Conservation (phyloP, 2,113 vertebrate genomes). For the Cricetomys ansorgei region DNA sequence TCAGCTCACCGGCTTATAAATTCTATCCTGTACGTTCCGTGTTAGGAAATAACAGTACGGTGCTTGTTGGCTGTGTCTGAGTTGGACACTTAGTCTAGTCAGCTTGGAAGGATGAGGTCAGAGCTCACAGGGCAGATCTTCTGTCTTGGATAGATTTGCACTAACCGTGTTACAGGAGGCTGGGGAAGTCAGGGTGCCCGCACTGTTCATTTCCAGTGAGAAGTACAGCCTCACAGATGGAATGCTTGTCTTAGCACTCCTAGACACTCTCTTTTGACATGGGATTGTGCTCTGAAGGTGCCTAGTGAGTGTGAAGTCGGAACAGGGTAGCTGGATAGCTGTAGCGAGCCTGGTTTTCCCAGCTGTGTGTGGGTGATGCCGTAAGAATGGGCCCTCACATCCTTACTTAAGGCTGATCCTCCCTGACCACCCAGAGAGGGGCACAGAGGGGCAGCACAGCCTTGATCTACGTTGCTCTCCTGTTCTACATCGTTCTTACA, state of each 20-base stretch:
- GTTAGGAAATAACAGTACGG: neutral
- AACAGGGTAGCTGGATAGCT: neutral
- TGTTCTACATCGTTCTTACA: neutral
- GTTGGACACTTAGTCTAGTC: neutral
- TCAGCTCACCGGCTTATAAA: constrained; percentile 12
- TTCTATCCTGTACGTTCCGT: neutral
- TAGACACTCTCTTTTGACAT: neutral
- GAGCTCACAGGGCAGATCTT: neutral
- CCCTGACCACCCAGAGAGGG: too few species aligned
- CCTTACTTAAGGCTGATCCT: neutral
- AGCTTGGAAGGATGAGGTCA: neutral
- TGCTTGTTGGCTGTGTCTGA: neutral
- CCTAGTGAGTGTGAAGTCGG: neutral
- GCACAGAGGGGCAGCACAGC: neutral
- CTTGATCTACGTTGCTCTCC: neutral
- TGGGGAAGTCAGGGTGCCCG: constrained; percentile 6
- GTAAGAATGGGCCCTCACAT: neutral
- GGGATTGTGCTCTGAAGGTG: neutral
- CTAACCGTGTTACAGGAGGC: constrained; percentile 5
- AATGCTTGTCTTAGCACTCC: constrained; percentile 22
- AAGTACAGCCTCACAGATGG: constrained; percentile 7
- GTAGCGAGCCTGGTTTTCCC: neutral
- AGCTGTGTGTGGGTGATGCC: neutral
- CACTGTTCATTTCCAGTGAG: neutral
- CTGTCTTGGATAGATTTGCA: neutral